Evolutionary conservation across 2,888 invertebrate genomes (phyloP).

Genomic region (Cryptus armator): DNA sequence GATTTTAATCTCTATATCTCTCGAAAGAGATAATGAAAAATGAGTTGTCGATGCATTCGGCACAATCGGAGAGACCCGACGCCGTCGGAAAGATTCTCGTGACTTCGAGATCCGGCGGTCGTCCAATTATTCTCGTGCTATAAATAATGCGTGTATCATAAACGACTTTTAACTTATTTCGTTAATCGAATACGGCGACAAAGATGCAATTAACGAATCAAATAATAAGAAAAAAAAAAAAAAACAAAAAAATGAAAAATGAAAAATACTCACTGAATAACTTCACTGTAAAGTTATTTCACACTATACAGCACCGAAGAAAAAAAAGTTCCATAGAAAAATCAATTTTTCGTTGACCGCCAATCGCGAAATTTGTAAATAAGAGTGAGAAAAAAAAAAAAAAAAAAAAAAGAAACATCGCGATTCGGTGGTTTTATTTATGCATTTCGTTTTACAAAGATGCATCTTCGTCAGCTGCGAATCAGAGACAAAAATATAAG

Average conservation of each 20-base stretch:
- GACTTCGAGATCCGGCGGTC: conserved; percentile 39
- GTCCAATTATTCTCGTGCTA: conserved; percentile 62
- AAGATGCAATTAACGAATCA: conserved; percentile 13
- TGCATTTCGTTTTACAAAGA: conserved; percentile 1
- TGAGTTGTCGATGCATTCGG: conserved; percentile 2
- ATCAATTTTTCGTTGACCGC: neutral
- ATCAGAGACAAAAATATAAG: conserved; percentile 30
- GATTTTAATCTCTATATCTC: neutral
- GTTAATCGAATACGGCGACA: conserved; percentile 20
- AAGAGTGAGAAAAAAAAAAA: conserved; percentile 42
- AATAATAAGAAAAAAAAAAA: neutral
- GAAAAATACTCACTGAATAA: neutral
- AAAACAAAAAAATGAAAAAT: no score
- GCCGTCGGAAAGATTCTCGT: conserved; percentile 33
- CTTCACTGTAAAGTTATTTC: neutral
- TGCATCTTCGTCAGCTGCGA: conserved; percentile 38
- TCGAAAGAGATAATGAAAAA: conserved; percentile 17
- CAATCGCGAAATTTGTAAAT: conserved; percentile 64
- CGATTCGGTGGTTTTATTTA: neutral
- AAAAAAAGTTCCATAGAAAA: neutral
- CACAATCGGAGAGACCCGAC: neutral
- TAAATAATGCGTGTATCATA: conserved; percentile 82
- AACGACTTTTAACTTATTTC: conserved; percentile 67
- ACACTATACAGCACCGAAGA: neutral
- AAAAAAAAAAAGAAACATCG: neutral